Evolutionary conservation across 1,140 invertebrate genomes (phyloP).

Genomic region (Panagrolaimus sp.): DNA sequence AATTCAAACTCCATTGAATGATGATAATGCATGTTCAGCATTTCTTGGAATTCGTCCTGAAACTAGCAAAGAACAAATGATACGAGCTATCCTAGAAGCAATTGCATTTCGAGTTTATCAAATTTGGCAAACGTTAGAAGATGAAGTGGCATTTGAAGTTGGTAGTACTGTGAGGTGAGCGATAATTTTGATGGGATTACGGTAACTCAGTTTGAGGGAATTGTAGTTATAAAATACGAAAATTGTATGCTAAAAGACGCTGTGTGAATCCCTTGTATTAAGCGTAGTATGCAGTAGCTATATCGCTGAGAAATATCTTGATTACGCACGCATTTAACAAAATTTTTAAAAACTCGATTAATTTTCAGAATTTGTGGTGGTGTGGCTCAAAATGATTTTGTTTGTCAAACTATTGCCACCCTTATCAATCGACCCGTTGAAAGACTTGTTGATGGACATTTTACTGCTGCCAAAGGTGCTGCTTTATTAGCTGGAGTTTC

Average conservation of each 20-base stretch:
- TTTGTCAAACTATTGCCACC: slow-evolving; percentile 78
- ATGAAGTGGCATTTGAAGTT: slow-evolving; percentile 49
- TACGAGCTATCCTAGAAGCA: slow-evolving; percentile 77
- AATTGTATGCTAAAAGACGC: too few relatives aligned
- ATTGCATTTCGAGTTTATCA: slow-evolving; percentile 76
- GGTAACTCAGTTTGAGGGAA: too few relatives aligned
- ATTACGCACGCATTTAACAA: too few relatives aligned
- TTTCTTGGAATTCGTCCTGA: slow-evolving; percentile 77
- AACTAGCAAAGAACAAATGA: slow-evolving; percentile 72
- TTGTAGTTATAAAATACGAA: too few relatives aligned
- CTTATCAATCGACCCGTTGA: slow-evolving; percentile 71
- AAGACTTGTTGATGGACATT: slow-evolving; percentile 61
- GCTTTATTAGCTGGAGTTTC: slow-evolving; percentile 52
- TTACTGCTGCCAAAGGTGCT: slow-evolving; percentile 45
- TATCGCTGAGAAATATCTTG: too few relatives aligned
- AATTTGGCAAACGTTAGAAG: slow-evolving; percentile 68
- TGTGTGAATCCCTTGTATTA: too few relatives aligned
- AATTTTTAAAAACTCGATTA: too few relatives aligned
- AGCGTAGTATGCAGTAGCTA: too few relatives aligned
- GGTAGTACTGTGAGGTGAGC: slow-evolving; percentile 12
- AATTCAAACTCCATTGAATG: slow-evolving; percentile 79
- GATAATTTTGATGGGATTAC: too few relatives aligned
- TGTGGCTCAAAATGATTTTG: slow-evolving; percentile 80
- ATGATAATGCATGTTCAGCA: slow-evolving; percentile 68
- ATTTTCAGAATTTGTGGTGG: slow-evolving; percentile 82